Evolutionary conservation across 2,888 invertebrate species (phyloP), one percentile per base, ranked within the genome.

Genomic region (Notodonta ziczac): DNA sequence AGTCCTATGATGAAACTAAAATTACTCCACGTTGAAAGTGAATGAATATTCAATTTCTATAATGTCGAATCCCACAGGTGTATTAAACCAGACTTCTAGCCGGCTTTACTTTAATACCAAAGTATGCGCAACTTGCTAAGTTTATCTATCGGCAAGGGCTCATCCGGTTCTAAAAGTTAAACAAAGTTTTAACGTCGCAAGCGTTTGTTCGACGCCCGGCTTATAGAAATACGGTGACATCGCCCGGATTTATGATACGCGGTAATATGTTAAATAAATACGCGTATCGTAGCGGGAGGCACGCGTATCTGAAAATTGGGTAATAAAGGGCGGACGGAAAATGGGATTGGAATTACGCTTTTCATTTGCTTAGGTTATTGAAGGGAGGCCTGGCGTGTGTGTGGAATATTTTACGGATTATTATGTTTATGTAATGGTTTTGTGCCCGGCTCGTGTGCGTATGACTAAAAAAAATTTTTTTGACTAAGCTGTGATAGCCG

Each of bases 101-200:
- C 51, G 72, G 58, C 61, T 67, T 64, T 39, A 66, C 44, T 60
- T 65, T 57, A 65, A 71, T 63, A 42, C 56, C 56, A 54, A 67
- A 73, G 61, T 72, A 62, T 61, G 62, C 59, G 68, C 58, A 72
- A 64, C 60, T 61, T 51, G 59, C 60, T 12, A 58, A 70, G 60
- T 72, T 74, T 70, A 64, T 53, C 53, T 68, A 66, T 66, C 55
- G 57, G 16, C 56, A 56, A 54, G 40, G 57, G 66, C 59, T 72
- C 65, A 68, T 65, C 62, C 61, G 60, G 61, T 70, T 58, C 62
- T 62, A 44, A 63, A 67, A 66, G 68, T 68, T 67, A 56, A 64
- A 66, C 72, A 62, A 68, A 65, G 65, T 70, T 67, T 55, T 46
- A 57, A 55, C 42, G 52, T 59, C 59, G 55, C 32, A 51, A 39